These are phyloP conservation scores for Mongoloraphidia duomilia DNA, from an alignment of 2,888 invertebrate genomes.

Conservation along the genomic window DNA sequence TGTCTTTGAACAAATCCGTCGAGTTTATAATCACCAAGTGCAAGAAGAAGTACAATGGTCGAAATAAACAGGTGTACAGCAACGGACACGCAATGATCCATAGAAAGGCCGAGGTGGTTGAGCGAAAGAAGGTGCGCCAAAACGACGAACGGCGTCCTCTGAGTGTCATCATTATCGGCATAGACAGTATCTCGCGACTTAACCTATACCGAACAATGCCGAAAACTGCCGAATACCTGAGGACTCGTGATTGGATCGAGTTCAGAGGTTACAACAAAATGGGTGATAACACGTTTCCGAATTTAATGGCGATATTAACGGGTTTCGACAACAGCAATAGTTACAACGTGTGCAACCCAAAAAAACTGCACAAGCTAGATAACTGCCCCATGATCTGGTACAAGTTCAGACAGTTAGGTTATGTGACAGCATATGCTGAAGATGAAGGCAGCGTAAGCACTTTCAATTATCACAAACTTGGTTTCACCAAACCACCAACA, in stretches of 20 bases:
- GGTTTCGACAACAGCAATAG: slow-evolving; percentile 42
- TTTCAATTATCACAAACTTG: slow-evolving; percentile 58
- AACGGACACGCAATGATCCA: slow-evolving; percentile 31
- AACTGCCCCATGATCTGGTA: slow-evolving; percentile 66
- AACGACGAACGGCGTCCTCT: slow-evolving; percentile 25
- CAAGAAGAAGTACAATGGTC: background rate
- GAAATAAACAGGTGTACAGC: slow-evolving; percentile 22
- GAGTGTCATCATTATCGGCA: slow-evolving; percentile 64
- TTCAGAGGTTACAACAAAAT: slow-evolving; percentile 41
- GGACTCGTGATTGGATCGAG: slow-evolving; percentile 38
- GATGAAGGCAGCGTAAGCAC: slow-evolving; percentile 59
- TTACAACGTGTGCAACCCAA: slow-evolving; percentile 35
- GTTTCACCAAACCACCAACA: slow-evolving; percentile 58
- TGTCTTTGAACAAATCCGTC: slow-evolving; percentile 4
- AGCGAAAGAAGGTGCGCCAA: slow-evolving; percentile 24
- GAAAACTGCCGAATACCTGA: slow-evolving; percentile 49
- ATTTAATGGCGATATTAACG: slow-evolving; percentile 67
- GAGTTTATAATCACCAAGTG: slow-evolving; percentile 7
- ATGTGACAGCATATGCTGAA: slow-evolving; percentile 68
- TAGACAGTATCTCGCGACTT: slow-evolving; percentile 71
- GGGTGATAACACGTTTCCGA: slow-evolving; percentile 83
- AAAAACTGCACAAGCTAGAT: slow-evolving; percentile 42
- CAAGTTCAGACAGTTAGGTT: slow-evolving; percentile 51
- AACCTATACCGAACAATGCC: slow-evolving; percentile 66
- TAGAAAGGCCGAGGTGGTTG: slow-evolving; percentile 33